Evolutionary conservation across 2,113 vertebrate genomes (phyloP).

Genomic region (Chaetorhynchus papuensis): DNA sequence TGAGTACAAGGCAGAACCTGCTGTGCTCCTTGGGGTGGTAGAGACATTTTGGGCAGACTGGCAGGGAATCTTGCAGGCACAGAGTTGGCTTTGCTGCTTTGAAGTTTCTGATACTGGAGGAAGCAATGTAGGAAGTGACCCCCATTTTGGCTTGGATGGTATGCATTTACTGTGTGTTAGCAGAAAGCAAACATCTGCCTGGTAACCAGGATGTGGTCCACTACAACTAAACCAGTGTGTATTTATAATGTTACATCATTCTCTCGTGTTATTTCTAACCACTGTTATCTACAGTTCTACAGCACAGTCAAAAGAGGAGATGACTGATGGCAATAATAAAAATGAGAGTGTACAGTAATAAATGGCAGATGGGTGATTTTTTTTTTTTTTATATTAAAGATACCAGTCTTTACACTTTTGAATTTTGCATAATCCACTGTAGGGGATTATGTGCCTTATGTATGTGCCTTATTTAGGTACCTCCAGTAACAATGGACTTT

Average conservation of each 20-base stretch:
- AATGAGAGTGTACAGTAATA: background rate
- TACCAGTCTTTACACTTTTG: background rate
- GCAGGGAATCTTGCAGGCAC: background rate
- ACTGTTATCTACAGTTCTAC: background rate
- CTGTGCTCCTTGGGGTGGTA: background rate
- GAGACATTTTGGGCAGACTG: background rate
- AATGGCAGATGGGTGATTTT: background rate
- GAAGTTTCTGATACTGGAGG: background rate
- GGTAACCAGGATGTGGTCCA: background rate
- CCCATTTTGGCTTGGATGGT: background rate
- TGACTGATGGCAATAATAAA: background rate
- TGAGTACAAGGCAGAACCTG: background rate
- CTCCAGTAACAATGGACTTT: background rate
- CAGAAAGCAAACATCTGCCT: background rate
- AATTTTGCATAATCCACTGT: background rate
- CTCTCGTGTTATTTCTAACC: background rate
- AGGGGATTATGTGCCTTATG: no score
- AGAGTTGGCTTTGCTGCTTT: background rate
- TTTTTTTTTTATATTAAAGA: background rate
- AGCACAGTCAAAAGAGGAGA: background rate
- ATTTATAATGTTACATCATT: background rate
- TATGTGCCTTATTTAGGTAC: background rate
- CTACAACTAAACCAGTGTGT: background rate
- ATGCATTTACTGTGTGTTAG: background rate
- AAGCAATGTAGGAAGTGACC: background rate